These are phyloP conservation scores for Menidia beryllina DNA, from an alignment of 2,113 vertebrate species.

Conservation along the genomic window DNA sequence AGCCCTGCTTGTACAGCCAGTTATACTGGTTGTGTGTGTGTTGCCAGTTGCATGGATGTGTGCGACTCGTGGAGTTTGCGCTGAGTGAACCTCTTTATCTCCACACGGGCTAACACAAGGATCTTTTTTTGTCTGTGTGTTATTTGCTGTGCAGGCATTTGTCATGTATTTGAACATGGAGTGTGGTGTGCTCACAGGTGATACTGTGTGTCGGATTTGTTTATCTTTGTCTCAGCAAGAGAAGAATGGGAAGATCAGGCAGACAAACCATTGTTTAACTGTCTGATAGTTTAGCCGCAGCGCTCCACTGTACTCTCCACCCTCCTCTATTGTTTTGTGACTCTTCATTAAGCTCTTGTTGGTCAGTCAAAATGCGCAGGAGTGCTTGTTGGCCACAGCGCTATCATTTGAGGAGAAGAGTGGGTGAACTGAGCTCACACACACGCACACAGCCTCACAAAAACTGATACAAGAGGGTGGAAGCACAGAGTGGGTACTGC, in stretches of 20 bases:
- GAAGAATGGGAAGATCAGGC: constrained; percentile 57
- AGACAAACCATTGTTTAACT: constrained; percentile 70
- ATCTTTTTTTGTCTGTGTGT: constrained; percentile 39
- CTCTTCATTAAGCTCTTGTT: constrained; percentile 81
- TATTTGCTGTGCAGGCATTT: constrained; percentile 15
- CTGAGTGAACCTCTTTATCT: constrained; percentile 11
- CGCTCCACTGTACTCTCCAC: constrained; percentile 60
- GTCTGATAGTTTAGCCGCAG: constrained; percentile 62
- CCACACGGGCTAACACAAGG: constrained; percentile 30
- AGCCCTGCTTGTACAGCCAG: constrained; percentile 73
- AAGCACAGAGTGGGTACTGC: constrained; percentile 53
- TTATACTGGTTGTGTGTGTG: constrained; percentile 59
- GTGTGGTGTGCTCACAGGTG: constrained; percentile 18
- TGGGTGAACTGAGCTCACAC: constrained; percentile 52
- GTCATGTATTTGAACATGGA: constrained; percentile 5
- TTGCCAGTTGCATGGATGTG: constrained; percentile 19
- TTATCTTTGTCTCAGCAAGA: constrained; percentile 39
- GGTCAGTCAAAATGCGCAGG: constrained; percentile 70
- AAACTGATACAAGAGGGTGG: constrained; percentile 48
- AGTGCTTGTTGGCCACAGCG: constrained; percentile 70
- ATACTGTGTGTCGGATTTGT: constrained; percentile 51
- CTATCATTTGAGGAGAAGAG: constrained; percentile 65
- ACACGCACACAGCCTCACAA: constrained; percentile 25
- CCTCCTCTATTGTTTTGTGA: constrained; percentile 74
- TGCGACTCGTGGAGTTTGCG: constrained; percentile 40